Base-by-base conservation (phyloP, 2,113 vertebrate species). In the Scartelaos histophorus region DNA sequence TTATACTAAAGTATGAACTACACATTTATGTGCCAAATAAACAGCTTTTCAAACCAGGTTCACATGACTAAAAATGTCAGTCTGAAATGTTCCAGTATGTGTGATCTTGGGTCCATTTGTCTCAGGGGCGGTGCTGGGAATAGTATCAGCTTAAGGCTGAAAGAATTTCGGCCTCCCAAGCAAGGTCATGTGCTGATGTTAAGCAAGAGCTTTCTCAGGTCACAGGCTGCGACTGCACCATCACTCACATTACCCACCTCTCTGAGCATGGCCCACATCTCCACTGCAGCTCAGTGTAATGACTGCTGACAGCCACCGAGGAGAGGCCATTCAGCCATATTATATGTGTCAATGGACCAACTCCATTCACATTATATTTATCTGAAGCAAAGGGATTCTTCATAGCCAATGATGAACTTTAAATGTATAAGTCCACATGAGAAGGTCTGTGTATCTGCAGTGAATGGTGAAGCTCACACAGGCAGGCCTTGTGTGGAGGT, bases 141-240 rank as follows among this genome's bases (percentile, higher is more conserved):
- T 85, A 88, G 87, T 82, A 87, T 90, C 82, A 78, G 86, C 88
- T 91, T 91, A 88, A 86, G 74, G 76, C 77, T 82, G 75, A 85
- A 89, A 87, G 91, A 92, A 91, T 93, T 91, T 75, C 74, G 87
- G 82, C 86, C 81, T 89, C 89, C 81, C 85, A 78, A 85, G 87
- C 86, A 85, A 88, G 89, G 90, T 92, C 91, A 94, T 91, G 88
- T 83, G 88, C 89, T 89, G 87, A 92, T 91, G 89, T 93, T 92
- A 92, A 92, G 87, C 85, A 84, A 81, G 82, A 89, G 87, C 84
- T 90, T 90, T 92, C 84, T 87, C 80, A 86, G 88, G 87, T 90
- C 90, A 86, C 84, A 88, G 84, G 75, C 78, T 89, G 75, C 75
- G 89, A 89, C 88, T 88, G 71, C 84, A 88, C 82, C 73, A 82